phyloP scores from a whole-genome alignment of 2,113 vertebrate genomes.

The Pygoscelis adeliae region DNA sequence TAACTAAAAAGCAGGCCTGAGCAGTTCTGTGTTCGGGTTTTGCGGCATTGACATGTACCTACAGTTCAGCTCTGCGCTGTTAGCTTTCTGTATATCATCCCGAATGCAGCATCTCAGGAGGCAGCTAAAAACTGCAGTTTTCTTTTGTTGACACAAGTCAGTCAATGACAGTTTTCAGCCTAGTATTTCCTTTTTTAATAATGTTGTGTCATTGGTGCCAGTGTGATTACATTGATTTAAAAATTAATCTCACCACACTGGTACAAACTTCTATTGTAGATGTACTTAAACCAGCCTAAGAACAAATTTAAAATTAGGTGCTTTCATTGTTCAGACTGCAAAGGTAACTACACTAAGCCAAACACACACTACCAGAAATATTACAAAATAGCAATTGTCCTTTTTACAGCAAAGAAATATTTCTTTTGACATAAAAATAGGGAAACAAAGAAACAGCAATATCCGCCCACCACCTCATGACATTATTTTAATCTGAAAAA shows the following conservation, averaged over 20 bases:
- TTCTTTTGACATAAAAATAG: not conserved
- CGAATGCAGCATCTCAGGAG: not conserved
- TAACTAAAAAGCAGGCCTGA: not conserved
- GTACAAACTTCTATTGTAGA: not conserved
- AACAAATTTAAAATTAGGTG: not conserved
- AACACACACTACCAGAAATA: not conserved
- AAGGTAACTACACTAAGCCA: not conserved
- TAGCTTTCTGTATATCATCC: no score
- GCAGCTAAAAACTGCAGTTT: not conserved
- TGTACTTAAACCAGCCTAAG: not conserved
- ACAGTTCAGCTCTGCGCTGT: fast-evolving
- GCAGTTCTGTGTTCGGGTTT: not conserved
- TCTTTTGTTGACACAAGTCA: not conserved
- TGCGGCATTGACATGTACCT: not conserved
- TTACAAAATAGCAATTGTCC: not conserved
- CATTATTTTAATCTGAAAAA: not conserved
- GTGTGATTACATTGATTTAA: not conserved
- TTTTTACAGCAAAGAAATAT: not conserved
- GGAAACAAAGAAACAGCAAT: not conserved
- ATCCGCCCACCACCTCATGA: not conserved
- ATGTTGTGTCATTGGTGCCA: not conserved
- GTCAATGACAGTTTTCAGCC: not conserved
- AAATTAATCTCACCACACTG: not conserved
- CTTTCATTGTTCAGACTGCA: not conserved
- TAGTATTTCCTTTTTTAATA: not conserved